These are phyloP conservation scores for Eulithis testata DNA, from an alignment of 2,888 invertebrate genomes.

Conservation along the genomic window DNA sequence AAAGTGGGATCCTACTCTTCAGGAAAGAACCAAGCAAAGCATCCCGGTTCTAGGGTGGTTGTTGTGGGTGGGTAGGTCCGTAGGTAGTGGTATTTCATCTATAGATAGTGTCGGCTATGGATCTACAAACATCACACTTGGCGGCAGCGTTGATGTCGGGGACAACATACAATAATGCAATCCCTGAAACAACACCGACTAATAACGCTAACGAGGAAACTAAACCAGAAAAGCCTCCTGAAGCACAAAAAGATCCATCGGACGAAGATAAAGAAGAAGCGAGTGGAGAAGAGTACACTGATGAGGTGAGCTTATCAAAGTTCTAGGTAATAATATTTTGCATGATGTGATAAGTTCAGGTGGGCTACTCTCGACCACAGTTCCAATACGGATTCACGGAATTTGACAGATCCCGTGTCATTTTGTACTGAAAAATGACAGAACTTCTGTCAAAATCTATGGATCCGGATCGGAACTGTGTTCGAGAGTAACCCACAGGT, in stretches of 20 bases:
- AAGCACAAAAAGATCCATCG: constrained; percentile 57
- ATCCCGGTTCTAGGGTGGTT: no score
- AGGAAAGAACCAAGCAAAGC: no score
- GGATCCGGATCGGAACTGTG: no score
- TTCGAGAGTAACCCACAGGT: no score
- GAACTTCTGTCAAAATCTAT: no score
- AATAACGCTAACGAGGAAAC: constrained; percentile 51
- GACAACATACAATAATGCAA: constrained; percentile 54
- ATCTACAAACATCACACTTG: constrained; percentile 78
- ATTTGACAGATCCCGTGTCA: no score
- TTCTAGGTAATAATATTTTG: no score
- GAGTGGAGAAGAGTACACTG: constrained; percentile 78
- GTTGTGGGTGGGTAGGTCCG: not conserved
- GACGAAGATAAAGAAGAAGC: constrained; percentile 78
- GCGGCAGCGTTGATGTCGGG: constrained; percentile 80
- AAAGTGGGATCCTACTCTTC: no score
- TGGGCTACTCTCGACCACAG: no score
- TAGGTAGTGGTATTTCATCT: not conserved
- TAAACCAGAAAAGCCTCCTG: constrained; percentile 61
- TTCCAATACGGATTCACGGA: no score
- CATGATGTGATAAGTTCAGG: no score
- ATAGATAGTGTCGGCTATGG: constrained; percentile 54
- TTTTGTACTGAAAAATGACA: no score
- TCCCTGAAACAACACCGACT: constrained; percentile 42
- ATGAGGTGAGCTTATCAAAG: constrained; percentile 61